phyloP scores from a whole-genome alignment of 2,888 invertebrate genomes.

The Argyresthia goedartella region DNA sequence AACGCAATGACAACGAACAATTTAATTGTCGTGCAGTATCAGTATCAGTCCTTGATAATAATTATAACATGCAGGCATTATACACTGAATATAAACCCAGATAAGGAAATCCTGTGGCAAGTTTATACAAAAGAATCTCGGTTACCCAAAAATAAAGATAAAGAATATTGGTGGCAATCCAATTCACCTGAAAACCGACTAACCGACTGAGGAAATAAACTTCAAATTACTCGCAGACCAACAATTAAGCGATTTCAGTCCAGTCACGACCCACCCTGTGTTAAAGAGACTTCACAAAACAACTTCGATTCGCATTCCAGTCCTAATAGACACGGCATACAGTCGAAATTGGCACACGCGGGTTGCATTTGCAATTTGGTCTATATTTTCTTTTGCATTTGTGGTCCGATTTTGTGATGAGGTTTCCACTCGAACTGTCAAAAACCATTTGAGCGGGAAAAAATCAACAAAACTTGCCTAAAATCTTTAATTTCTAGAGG shows the following conservation, averaged over 20 bases:
- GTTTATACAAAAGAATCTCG: no score
- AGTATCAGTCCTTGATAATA: no score
- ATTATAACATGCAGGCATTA: no score
- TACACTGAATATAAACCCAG: no score
- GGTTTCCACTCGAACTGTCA: slow-evolving; percentile 25
- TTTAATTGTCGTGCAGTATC: no score
- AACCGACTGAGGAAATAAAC: slow-evolving; percentile 1
- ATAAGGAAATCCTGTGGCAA: no score
- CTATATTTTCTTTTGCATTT: not conserved
- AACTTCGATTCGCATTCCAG: not conserved
- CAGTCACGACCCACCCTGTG: slow-evolving; percentile 1
- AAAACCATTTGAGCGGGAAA: slow-evolving; percentile 14
- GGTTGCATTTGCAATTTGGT: not conserved
- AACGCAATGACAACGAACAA: no score
- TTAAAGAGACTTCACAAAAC: not conserved
- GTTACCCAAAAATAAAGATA: no score
- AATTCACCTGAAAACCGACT: slow-evolving; percentile 3
- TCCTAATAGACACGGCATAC: not conserved
- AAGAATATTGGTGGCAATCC: not conserved
- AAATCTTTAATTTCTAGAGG: no score
- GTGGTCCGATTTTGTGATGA: slow-evolving; percentile 5
- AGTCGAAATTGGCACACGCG: not conserved
- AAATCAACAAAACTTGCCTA: not conserved
- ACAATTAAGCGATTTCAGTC: slow-evolving; percentile 5
- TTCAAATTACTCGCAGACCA: not conserved